Base-by-base conservation (phyloP, 1,140 invertebrate genomes). In the Caenorhabditis remanei region DNA sequence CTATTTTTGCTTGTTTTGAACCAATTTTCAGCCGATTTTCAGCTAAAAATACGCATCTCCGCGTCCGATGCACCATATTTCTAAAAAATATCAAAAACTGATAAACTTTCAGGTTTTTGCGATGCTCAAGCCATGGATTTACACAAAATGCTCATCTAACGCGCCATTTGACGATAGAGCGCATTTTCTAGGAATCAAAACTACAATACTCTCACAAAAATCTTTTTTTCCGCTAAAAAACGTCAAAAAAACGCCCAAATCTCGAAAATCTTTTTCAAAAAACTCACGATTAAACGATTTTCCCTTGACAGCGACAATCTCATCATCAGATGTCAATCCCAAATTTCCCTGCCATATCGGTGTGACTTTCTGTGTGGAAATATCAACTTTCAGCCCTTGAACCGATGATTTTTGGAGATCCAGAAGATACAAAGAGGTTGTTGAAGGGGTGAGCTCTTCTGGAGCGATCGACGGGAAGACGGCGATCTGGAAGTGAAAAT, bases 211-310 rank as follows among this genome's bases (percentile, higher is more conserved):
- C n/a, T n/a, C n/a, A n/a, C n/a, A n/a, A n/a, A n/a, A n/a, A n/a
- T n/a, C n/a, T n/a, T n/a, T 58, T 58, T 58, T 19, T 7, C 1
- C 16, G 19, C 56, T 19, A 58, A 58, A 58, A 71, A 50, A 16
- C 4, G 8, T 4, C 48, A 6, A 50, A 50, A 11, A 53, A 53
- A 3, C 11, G 9, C 50, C 9, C 50, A 53, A 32, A 32, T 32
- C 16, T 53, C 16, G 3, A 11, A 16, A 63, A 32, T 13, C 86
- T 41, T 21, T 83, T 16, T 82, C 16, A 19, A 50, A 19, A 50
- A 87, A 87, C 89, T 55, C 61, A 91, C 91, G 87, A 63, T 88
- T 85, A n/a, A 71, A 46, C 14, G 88, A 83, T 61, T 92, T 92
- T 67, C 90, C 90, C 41, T 87, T 63, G 7, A 92, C 85, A 21